phyloP scores from a whole-genome alignment of 2,888 invertebrate genomes.

The Sicus ferrugineus region DNA sequence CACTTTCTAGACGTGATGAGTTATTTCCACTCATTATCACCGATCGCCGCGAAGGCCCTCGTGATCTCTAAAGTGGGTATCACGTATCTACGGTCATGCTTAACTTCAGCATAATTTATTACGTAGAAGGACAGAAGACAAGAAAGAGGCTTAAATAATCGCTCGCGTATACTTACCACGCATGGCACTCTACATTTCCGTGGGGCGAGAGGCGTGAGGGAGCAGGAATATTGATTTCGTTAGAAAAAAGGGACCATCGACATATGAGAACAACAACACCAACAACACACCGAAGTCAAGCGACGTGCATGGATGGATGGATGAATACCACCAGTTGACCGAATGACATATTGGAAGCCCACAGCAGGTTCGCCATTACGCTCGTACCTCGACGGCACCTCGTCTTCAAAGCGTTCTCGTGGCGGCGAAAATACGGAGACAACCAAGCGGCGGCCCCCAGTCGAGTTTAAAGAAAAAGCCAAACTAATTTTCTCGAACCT shows the following conservation, averaged over 20 bases:
- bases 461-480: neutral
- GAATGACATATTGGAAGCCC: constrained; percentile 18
- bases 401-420: neutral
- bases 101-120: constrained; percentile 3
- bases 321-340: neutral
- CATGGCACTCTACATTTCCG: too few species aligned
- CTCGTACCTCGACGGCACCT: neutral
- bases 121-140: neutral
- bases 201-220: too few species aligned
- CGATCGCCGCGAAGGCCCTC: neutral
- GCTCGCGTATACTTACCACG: too few species aligned
- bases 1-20: neutral
- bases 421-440: constrained; percentile 7
- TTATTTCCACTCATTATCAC: constrained; percentile 15
- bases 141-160: too few species aligned
- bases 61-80: neutral
- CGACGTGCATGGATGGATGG: too few species aligned
- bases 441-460: neutral
- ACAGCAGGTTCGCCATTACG: neutral
- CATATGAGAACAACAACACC: neutral
- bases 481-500: neutral
- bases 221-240: neutral
- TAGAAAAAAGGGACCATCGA: neutral
- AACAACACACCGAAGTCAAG: too few species aligned
- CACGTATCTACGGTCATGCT: neutral